Evolutionary conservation across 2,888 invertebrate species (phyloP), one percentile per base, ranked within the genome.

Genomic region (Pseudolycoriella hygida): DNA sequence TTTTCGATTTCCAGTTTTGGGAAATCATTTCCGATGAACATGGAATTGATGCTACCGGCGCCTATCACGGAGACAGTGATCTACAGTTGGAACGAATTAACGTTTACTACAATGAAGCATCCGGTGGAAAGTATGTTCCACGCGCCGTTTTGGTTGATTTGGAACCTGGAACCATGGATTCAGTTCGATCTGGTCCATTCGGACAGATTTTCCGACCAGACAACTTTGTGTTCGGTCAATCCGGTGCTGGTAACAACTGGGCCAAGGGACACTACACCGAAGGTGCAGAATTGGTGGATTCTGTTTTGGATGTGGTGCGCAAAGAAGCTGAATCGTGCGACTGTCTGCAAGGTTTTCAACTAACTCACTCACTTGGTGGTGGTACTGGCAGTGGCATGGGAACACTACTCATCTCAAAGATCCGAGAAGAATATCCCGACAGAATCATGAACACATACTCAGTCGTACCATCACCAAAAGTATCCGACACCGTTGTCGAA

Each of bases 151-250:
- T 96, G 50, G 87, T 96, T 53, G 94, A 96, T 67, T 72, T 96
- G 65, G 94, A 96, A 69, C 94, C 94, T 48, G 94, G 94, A 54
- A 94, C 94, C 57, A 96, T 96, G 94, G 94, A 96, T 69, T 89
- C 92, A 0, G 93, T 96, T 49, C 77, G 93, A 53, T 89, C 92
- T 8, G 93, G 93, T 54, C 90, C 92, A 42, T 94, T 89, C 67
- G 93, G 76, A 68, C 92, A 93, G 66, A 84, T 94, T 60, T 94
- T 92, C 77, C 73, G 93, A 56, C 94, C 93, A 44, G 93, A 94
- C 69, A 94, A 94, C 70, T 96, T 92, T 65, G 88, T 93, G 42
- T 93, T 93, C 65, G 89, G 88, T 53, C 85, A 85, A 65, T 79
- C 79, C 40, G 86, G 86, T 42, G 86, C 86, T 54, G 84, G 85